Conservation (phyloP, 2,888 invertebrate genomes). For the Dicycla oo region DNA sequence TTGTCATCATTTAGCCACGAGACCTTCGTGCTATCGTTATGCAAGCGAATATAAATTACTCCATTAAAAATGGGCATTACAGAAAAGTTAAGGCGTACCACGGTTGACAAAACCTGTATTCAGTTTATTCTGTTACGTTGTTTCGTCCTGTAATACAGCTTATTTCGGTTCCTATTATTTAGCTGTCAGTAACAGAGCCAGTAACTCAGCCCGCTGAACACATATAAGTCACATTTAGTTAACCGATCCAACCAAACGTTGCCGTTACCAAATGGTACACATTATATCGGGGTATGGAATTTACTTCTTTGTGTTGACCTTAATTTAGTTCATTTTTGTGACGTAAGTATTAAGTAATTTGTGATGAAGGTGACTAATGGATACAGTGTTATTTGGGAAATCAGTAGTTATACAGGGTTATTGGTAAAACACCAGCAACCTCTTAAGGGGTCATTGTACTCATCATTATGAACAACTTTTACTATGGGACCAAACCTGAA, state of each 20-base stretch:
- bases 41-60: not conserved
- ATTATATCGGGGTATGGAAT: slow-evolving; percentile 32
- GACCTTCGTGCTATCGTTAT: not conserved
- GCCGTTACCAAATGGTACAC: slow-evolving; percentile 32
- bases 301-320: slow-evolving; percentile 41
- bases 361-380: slow-evolving; percentile 31
- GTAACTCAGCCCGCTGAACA: slow-evolving; percentile 64
- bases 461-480: no score
- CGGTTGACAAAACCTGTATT: slow-evolving; percentile 38
- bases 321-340: slow-evolving; percentile 28
- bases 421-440: no score
- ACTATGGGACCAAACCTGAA: no score
- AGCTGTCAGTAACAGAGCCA: slow-evolving; percentile 70
- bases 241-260: slow-evolving; percentile 47
- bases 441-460: no score
- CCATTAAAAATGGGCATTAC: not conserved
- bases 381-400: slow-evolving; percentile 23
- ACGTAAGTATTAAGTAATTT: slow-evolving; percentile 34
- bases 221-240: slow-evolving; percentile 56
- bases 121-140: slow-evolving; percentile 47
- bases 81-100: not conserved
- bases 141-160: slow-evolving; percentile 56
- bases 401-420: not conserved
- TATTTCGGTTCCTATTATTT: slow-evolving; percentile 69
- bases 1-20: not conserved